phyloP scores from a whole-genome alignment of 1,140 invertebrate species.

The Gryon sp. region DNA sequence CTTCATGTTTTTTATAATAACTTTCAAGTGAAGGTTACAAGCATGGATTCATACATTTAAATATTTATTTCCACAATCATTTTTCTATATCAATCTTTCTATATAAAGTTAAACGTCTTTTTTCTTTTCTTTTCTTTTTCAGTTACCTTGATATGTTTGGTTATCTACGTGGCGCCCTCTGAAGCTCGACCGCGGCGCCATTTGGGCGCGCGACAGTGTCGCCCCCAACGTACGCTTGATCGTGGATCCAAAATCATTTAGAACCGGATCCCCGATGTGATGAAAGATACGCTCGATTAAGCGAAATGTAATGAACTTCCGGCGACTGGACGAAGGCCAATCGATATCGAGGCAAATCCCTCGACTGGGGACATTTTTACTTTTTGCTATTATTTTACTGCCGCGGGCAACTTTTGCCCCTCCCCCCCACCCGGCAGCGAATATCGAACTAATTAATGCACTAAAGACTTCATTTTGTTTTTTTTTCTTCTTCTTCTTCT shows the following conservation, averaged over 20 bases:
- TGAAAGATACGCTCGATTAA: slow-evolving; percentile 27
- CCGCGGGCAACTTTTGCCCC: slow-evolving; percentile 21
- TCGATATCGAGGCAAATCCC: neutral
- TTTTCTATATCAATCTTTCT: no score
- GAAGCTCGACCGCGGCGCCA: slow-evolving; percentile 34
- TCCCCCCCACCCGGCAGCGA: slow-evolving; percentile 4
- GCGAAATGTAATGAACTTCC: slow-evolving; percentile 11
- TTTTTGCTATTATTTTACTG: slow-evolving; percentile 11
- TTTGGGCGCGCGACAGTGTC: slow-evolving; percentile 41
- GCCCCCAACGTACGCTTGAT: slow-evolving; percentile 4
- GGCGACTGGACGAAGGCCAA: slow-evolving; percentile 1
- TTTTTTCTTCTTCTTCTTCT: neutral
- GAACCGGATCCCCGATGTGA: slow-evolving; percentile 3
- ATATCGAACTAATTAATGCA: slow-evolving; percentile 28
- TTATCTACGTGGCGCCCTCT: slow-evolving; percentile 22
- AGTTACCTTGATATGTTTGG: slow-evolving; percentile 44
- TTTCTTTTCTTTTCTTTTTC: no score
- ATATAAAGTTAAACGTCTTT: no score
- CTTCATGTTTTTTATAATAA: no score
- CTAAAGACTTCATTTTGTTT: slow-evolving; percentile 16
- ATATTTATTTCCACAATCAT: no score
- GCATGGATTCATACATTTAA: no score
- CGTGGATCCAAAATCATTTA: slow-evolving; percentile 28
- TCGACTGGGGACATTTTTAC: slow-evolving; percentile 21
- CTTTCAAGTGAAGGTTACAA: no score